Evolutionary conservation across 2,113 vertebrate species (phyloP), one percentile per base, ranked within the genome.

Genomic region (Microcebus jonahi): DNA sequence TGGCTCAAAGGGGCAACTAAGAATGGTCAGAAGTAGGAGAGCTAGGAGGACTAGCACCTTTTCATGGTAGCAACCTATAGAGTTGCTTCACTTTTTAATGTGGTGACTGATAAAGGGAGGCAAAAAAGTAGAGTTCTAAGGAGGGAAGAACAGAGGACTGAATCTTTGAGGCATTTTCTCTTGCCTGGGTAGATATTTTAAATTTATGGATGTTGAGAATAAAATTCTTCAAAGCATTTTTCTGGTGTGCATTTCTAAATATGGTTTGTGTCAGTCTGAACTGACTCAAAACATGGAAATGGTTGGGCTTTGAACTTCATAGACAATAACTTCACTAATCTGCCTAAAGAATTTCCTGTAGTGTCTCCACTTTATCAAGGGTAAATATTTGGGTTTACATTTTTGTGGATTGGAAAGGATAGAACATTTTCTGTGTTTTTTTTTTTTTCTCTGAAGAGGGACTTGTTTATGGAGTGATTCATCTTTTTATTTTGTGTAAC

Each of bases 181-280:
- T 88, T 96, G 88, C 55, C 71, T 91, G 57, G n/a, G 77, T 95
- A 76, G 92, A 86, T 95, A 94, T 76, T 97, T 97, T 96, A 95
- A 96, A 96, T 96, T 96, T 55, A 89, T 97, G 90, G 96, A 91
- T 84, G 88, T 90, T 90, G 90, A 95, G 79, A 96, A 65, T 96
- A 96, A 96, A 97, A 97, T 92, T 95, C 85, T 97, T 97, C 96
- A 96, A 97, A 97, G 97, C 96, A 93, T 97, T 97, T 98, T 96
- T 98, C 82, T 86, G 55, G 48, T 95, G 57, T 91, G 36, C 42
- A 91, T 97, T 95, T 97, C 96, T 97, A 97, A 98, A 97, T 98
- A 93, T 95, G 96, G 95, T 50, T 94, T 93, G 34, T 96, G 89
- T 96, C 91, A 75, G 91, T 96, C 89, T 91, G 93, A 97, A 94